These are phyloP conservation scores for Zaprionus lineosus DNA, from an alignment of 2,888 invertebrate species.

Conservation along the genomic window DNA sequence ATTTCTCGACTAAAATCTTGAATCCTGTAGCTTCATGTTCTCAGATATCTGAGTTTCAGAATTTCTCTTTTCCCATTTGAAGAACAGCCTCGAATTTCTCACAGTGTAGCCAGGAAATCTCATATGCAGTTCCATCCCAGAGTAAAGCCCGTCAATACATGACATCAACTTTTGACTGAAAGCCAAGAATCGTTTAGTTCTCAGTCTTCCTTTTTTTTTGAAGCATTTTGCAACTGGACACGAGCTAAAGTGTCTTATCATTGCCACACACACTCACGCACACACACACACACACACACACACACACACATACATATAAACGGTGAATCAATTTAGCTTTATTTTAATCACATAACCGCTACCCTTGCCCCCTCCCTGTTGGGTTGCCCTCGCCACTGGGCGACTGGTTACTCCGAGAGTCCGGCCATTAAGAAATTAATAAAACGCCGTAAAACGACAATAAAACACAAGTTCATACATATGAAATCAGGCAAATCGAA, in stretches of 20 bases:
- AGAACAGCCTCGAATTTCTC: background rate
- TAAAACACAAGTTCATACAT: conserved; percentile 58
- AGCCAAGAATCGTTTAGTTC: conserved; percentile 27
- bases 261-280: conserved; percentile 42
- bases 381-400: background rate
- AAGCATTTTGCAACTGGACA: too few species aligned
- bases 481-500: conserved; percentile 62
- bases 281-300: too few species aligned
- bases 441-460: conserved; percentile 70
- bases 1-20: too few species aligned
- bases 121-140: background rate
- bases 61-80: background rate
- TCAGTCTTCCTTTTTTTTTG: too few species aligned
- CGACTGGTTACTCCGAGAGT: conserved; percentile 19
- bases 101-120: background rate
- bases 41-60: too few species aligned
- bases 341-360: too few species aligned
- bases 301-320: too few species aligned
- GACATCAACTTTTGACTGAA: conserved; percentile 4
- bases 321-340: too few species aligned
- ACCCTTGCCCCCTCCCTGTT: conserved; percentile 3
- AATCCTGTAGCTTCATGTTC: too few species aligned
- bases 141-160: conserved; percentile 9
- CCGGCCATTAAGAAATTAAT: conserved; percentile 64
- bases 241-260: conserved; percentile 50